phyloP scores from a whole-genome alignment of 2,113 vertebrate species.

The Hypanus sabinus region DNA sequence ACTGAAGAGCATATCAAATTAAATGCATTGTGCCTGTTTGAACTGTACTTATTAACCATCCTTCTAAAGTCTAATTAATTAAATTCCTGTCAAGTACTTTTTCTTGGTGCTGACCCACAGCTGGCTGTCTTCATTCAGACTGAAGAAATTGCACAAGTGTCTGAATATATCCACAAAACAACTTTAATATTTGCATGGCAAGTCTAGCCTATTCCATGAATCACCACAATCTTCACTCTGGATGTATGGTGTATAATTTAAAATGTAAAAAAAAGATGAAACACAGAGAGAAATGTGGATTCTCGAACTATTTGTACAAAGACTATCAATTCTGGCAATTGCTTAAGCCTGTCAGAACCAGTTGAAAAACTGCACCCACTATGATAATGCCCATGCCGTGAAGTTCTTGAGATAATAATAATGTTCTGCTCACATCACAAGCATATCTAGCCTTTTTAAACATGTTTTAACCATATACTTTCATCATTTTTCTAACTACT shows the following conservation, averaged over 20 bases:
- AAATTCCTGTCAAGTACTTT: not conserved
- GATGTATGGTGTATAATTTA: not conserved
- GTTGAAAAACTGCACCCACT: not conserved
- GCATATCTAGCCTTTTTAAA: not conserved
- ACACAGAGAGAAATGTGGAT: not conserved
- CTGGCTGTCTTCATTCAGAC: not conserved
- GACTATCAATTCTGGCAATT: not conserved
- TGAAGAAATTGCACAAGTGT: not conserved
- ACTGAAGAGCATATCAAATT: not conserved
- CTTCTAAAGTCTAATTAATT: not conserved
- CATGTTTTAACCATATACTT: not conserved
- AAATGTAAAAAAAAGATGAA: not conserved
- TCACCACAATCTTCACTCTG: not conserved
- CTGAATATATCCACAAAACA: not conserved
- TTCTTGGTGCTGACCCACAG: not conserved
- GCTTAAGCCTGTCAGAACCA: not conserved
- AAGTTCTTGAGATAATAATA: not conserved
- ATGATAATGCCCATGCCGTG: not conserved
- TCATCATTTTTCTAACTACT: too few relatives aligned
- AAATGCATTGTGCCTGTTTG: not conserved
- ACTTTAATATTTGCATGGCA: not conserved
- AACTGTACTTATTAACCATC: not conserved
- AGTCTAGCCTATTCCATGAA: not conserved
- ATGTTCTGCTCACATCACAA: not conserved
- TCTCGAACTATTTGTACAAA: not conserved